Evolutionary conservation across 2,113 vertebrate genomes (phyloP).

Genomic region (Myocastor coypus): DNA sequence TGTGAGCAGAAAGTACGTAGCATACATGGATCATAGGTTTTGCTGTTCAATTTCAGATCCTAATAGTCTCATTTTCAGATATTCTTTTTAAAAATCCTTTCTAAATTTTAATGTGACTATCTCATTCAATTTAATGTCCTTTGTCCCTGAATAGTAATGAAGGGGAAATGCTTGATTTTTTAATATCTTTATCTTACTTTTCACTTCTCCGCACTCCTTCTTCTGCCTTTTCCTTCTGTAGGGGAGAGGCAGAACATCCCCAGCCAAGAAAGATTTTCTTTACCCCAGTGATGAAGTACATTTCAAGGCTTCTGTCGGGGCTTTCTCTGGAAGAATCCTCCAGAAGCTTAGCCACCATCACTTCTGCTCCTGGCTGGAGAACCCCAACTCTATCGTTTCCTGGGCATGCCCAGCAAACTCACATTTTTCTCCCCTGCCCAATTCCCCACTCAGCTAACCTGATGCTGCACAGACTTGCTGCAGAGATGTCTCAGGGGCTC

Average conservation of each 20-base stretch:
- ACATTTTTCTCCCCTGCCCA: background rate
- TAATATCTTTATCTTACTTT: background rate
- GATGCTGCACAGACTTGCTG: background rate
- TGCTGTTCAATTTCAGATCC: constrained; percentile 37
- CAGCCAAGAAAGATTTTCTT: too few relatives aligned
- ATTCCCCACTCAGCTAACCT: background rate
- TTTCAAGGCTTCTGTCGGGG: background rate
- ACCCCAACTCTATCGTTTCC: background rate
- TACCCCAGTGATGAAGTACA: background rate
- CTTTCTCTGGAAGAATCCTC: background rate
- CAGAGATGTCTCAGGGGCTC: background rate
- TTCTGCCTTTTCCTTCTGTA: background rate
- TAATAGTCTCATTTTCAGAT: constrained; percentile 19
- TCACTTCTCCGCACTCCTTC: background rate
- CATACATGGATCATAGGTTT: background rate
- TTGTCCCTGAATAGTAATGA: background rate
- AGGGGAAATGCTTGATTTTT: background rate
- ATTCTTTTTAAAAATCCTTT: constrained; percentile 42
- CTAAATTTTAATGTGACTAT: constrained; percentile 40
- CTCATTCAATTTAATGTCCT: constrained; percentile 29
- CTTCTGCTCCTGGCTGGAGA: background rate
- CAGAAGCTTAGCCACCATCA: background rate
- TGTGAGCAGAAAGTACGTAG: background rate
- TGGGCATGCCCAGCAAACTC: background rate
- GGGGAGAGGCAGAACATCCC: background rate